phyloP scores from a whole-genome alignment of 35 echinoderm and acorn worm genomes.

The Patiria miniata region DNA sequence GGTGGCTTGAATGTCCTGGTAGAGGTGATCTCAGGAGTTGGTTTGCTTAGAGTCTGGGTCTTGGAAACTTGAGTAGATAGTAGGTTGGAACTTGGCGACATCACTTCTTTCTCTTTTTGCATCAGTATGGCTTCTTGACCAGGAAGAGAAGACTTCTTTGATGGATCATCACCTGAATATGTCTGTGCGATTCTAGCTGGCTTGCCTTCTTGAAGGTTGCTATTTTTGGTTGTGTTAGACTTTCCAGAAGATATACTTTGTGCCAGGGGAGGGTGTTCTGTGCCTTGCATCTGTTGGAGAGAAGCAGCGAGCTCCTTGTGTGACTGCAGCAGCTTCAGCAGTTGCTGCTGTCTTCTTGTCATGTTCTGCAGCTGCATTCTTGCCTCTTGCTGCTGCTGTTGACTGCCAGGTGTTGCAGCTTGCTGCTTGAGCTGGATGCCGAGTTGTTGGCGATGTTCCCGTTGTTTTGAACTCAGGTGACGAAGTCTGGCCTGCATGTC shows the following conservation, averaged over 20 bases:
- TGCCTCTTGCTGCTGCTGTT: not conserved
- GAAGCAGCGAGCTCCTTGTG: not conserved
- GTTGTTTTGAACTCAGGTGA: not conserved
- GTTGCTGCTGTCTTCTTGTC: not conserved
- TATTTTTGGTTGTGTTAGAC: too few species aligned
- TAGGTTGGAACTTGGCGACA: too few species aligned
- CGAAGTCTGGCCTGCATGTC: conserved; percentile 3
- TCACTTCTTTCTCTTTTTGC: too few species aligned
- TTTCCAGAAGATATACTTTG: not conserved
- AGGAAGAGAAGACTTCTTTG: too few species aligned
- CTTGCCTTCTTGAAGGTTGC: too few species aligned
- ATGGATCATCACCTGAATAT: too few species aligned
- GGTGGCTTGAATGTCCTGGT: not conserved
- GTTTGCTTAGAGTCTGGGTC: not conserved
- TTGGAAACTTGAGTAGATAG: not conserved
- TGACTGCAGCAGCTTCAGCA: conserved; percentile 3
- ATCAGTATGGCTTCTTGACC: too few species aligned
- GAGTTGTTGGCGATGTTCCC: not conserved
- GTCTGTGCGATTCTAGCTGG: too few species aligned
- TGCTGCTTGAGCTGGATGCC: not conserved
- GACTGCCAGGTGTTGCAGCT: not conserved
- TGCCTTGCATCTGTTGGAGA: not conserved
- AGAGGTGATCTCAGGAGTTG: too few species aligned
- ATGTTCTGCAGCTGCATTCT: conserved; percentile 13
- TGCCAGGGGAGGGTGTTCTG: not conserved